phyloP scores from a whole-genome alignment of 2,888 invertebrate species.

The Heliconius erato region DNA sequence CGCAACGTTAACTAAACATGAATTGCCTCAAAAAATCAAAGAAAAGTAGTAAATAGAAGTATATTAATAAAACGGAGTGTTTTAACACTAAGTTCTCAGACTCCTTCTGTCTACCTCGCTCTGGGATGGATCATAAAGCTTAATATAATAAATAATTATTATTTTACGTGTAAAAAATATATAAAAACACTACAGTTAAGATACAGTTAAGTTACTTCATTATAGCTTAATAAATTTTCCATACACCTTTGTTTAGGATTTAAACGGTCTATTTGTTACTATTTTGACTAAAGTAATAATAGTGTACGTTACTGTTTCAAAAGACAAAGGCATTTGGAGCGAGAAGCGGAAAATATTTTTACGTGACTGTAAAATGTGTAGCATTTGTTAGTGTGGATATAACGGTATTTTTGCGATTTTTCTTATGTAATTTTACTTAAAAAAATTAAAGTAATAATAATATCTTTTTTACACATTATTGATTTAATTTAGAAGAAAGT shows the following conservation, averaged over 20 bases:
- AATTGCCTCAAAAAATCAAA: too few species aligned
- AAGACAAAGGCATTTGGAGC: slow-evolving; percentile 52
- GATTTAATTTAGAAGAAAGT: too few species aligned
- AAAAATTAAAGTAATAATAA: too few species aligned
- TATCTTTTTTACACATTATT: too few species aligned
- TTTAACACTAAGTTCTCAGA: background rate
- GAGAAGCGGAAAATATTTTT: slow-evolving; percentile 55
- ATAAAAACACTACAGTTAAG: background rate
- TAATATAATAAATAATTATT: too few species aligned
- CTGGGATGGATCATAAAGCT: too few species aligned
- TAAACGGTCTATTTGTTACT: slow-evolving; percentile 66
- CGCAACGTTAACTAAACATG: too few species aligned
- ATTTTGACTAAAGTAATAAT: slow-evolving; percentile 50
- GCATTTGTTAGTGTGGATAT: slow-evolving; percentile 44
- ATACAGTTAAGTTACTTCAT: slow-evolving; percentile 31
- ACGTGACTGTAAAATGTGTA: slow-evolving; percentile 55
- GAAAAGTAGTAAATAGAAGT: background rate
- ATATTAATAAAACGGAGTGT: background rate
- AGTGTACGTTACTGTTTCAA: slow-evolving; percentile 45
- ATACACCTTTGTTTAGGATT: slow-evolving; percentile 49
- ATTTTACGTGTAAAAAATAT: too few species aligned
- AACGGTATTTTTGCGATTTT: slow-evolving; percentile 29
- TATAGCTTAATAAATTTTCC: slow-evolving; percentile 7
- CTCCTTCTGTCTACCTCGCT: background rate
- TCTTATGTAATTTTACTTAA: background rate